Evolutionary conservation across 2,797 vertebrate genomes (phyloP), one percentile per base, ranked within the genome.

Genomic region (Smutsia gigantea): DNA sequence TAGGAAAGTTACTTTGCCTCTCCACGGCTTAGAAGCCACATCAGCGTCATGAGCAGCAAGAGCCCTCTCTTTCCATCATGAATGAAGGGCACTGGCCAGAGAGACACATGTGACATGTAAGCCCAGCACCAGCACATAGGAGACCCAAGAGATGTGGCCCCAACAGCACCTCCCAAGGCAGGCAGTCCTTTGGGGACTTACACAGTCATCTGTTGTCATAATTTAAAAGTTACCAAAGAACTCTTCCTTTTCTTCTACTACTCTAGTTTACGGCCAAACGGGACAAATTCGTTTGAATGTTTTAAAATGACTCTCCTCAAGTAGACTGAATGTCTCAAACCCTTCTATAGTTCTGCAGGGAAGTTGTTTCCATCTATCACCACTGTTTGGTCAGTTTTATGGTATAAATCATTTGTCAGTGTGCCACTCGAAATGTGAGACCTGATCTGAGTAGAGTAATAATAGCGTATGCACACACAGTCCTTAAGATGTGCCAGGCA

Each of bases 31-130:
- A 23, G 63, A n/a, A 64, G 49, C 25, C 37, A 18, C 5, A 15
- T 46, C 53, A 25, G 61, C 1, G 4, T 53, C 68, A 39, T 21
- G 8, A 55, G 69, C 8, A 55, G 18, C 49, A 13, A 14, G 25
- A 42, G 53, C 1, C 25, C 42, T 11, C 15, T 21, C 18, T 42
- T 5, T n/a, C 18, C 39, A 42, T 59, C 3, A 5, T 6, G 51
- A 3, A 10, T 21, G 13, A 27, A 55, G 27, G 34, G 3, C 53
- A n/a, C 34, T 5, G 31, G 39, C n/a, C 72, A 42, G 1, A 11
- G 49, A 14, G n/a, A 5, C 1, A 0, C 34, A 2, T 0, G 0
- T 42, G n/a, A 5, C 4, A 1, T 6, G 8, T 3, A 11, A 21
- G 10, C 39, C 11, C 27, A 27, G 46, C 4, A 6, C 18, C 8